Evolutionary conservation across 1,140 invertebrate genomes (phyloP), one percentile per base, ranked within the genome.

Genomic region (Drosophila nasuta): DNA sequence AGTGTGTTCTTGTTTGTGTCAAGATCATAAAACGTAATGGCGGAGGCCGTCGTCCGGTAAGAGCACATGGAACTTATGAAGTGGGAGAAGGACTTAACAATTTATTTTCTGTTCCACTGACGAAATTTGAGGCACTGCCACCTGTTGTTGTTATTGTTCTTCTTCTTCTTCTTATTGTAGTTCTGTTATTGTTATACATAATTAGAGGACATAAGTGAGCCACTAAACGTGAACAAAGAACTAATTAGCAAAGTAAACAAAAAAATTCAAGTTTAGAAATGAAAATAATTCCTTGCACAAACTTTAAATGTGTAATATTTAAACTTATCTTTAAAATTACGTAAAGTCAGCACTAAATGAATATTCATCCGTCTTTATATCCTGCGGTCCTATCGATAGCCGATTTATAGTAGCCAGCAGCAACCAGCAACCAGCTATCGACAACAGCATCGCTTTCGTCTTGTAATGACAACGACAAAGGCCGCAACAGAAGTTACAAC

Each of bases 1-100:
- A 57, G 33, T 69, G 46, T 2, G n/a, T 56, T 35, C 54, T 57
- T 62, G 43, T 74, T 75, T 75, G 59, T 79, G 63, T 56, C 52
- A 13, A 56, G 68, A 65, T 81, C 82, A 66, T 87, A 87, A 86
- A 86, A 72, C 64, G 79, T 78, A 79, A 75, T 75, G 52, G 63
- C 58, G 35, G 13, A 30, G 49, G 67, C 58, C 20, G 56, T 25
- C 10, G 41, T 43, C 41, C 41, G 41, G 41, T 48, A 20, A 17
- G 28, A 20, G 33, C 45, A 62, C 35, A 43, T 62, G 38, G 17
- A 38, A 20, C 38, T 54, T 54, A 33, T 45, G n/a, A 52, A 20
- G 66, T 15, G 17, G 25, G 41, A 28, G 28, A 20, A 13, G 25
- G 28, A 59, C 54, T 46, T 13, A 4, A 63, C 58, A 63, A 69